phyloP scores from a whole-genome alignment of 2,113 vertebrate species.

The Percina caprodes region DNA sequence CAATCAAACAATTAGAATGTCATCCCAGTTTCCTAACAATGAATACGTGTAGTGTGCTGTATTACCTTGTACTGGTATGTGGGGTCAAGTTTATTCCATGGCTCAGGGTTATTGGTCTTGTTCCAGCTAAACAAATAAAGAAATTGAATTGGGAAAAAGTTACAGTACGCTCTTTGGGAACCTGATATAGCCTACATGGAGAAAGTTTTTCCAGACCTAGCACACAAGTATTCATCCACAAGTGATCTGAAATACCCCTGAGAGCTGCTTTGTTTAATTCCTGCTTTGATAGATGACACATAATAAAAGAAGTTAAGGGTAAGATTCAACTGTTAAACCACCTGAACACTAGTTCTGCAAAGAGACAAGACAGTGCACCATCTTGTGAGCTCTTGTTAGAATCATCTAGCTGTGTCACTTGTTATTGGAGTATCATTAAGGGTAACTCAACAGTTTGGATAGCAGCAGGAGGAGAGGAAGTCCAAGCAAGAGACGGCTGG shows the following conservation, averaged over 20 bases:
- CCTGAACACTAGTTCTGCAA: background rate
- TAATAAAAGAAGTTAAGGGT: constrained; percentile 5
- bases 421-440: background rate
- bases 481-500: background rate
- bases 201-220: background rate
- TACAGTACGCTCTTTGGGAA: background rate
- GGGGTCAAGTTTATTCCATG: constrained; percentile 92
- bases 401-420: constrained; percentile 3
- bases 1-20: background rate
- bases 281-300: background rate
- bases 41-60: background rate
- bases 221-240: background rate
- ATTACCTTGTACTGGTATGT: constrained; percentile 93
- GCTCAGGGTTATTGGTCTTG: constrained; percentile 90
- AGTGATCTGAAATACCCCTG: constrained; percentile 15
- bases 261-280: background rate
- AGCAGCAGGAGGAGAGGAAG: constrained; percentile 44
- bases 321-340: constrained; percentile 21
- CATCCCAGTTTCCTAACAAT: background rate
- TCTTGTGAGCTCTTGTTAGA: constrained; percentile 22
- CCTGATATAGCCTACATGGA: background rate
- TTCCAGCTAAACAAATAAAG: constrained; percentile 87
- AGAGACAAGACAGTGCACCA: constrained; percentile 12
- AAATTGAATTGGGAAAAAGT: constrained; percentile 8
- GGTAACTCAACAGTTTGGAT: constrained; percentile 27